Base-by-base conservation (phyloP, 92 coral and sea anemone species). In the Hydrozoanthus gracilis region DNA sequence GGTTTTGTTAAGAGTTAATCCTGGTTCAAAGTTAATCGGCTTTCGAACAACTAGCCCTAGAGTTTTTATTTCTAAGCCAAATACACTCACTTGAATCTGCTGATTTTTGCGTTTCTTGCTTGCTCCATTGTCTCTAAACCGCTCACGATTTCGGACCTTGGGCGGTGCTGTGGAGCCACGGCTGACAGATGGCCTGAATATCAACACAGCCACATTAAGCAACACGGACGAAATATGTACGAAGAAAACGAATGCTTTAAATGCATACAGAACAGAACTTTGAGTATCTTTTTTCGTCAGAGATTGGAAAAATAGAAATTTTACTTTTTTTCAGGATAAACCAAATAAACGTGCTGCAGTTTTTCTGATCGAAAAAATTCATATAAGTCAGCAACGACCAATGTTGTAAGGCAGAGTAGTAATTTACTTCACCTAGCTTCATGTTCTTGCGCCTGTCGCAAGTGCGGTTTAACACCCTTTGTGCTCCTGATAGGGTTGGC, bases 121-220 rank as follows among this genome's bases (percentile, higher is more conserved):
- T 11, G 47, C 16, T 8, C 94, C 93, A 39, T 93, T 82, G 46
- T 94, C 97, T 82, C 88, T 89, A 5, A 83, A 88, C 71, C 95
- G 91, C 67, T 94, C 98, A 71, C 86, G 89, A 11, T 93, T 96
- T 48, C 95, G 87, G 16, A 97, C 98, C 86, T 97, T 97, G 9
- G 97, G 98, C 44, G 99, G 97, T 4, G 95, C 94, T 73, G 92
- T 97, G 5, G 98, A 97, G 5, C 98, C 98, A n/a, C 99, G 96
- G 55, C 98, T 97, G 55, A 90, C 96, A 9, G 96, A 92, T 54
- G 96, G 95, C 72, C 99, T 97, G 55, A 3, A 65, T 8, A 15
- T 44, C 20, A 65, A 18, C 60, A 58, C 73, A 86, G n/a, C 48
- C 11, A 18, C 73, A 48, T 50, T 16, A 27, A 27, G 39, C 39